Conservation (phyloP, 37 sponge, comb jelly and placozoan species). For the Hexactinellida sp. region DNA sequence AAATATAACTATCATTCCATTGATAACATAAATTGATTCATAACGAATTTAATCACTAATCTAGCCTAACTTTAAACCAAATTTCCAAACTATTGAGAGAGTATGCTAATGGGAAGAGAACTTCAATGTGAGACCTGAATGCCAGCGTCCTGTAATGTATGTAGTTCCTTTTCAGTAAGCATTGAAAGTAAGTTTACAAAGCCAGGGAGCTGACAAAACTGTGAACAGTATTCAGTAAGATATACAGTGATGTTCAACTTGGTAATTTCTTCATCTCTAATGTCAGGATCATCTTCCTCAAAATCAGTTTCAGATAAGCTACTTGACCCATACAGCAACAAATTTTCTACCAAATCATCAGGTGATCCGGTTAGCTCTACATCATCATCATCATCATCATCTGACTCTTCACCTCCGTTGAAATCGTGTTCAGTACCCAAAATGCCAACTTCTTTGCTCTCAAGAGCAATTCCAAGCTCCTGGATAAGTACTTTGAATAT, state of each 20-base stretch:
- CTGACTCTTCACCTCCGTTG: not conserved
- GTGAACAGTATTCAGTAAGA: not conserved
- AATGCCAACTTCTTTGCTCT: slow-evolving; percentile 21
- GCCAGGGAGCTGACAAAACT: not conserved
- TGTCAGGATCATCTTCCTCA: slow-evolving; percentile 57
- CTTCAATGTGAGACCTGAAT: not conserved
- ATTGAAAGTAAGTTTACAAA: not conserved
- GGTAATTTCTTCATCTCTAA: slow-evolving; percentile 48
- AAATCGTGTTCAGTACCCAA: not conserved
- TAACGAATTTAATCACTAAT: no score
- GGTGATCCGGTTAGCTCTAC: slow-evolving; percentile 12
- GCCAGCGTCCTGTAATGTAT: not conserved
- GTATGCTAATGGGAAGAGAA: no score
- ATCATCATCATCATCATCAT: slow-evolving; percentile 18
- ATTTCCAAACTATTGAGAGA: no score
- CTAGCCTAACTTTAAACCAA: no score
- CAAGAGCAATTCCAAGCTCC: slow-evolving; percentile 39
- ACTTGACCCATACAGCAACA: not conserved
- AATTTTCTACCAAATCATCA: not conserved
- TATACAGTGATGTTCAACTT: slow-evolving; percentile 45
- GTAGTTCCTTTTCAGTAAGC: not conserved
- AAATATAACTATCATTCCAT: no score
- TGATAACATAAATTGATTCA: no score
- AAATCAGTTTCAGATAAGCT: slow-evolving; percentile 19
- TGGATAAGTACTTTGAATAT: slow-evolving; percentile 42